Percentiles rank a stretch among this genome's conserved stretches.
These are phyloP conservation scores for Orchesellides sinensis DNA, from an alignment of 2,888 invertebrate genomes.

Conservation along the genomic window DNA sequence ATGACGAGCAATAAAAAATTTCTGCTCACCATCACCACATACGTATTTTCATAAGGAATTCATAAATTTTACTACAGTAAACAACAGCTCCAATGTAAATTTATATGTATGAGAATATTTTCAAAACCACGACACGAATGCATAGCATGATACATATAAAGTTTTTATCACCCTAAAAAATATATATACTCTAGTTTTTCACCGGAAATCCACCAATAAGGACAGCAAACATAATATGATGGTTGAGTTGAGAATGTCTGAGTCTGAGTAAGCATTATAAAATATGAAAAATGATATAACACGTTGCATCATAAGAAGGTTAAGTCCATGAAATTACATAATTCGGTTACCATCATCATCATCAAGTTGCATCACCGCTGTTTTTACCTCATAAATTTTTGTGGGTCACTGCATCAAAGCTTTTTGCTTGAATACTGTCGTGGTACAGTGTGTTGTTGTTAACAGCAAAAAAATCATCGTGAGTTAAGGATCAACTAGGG, in stretches of 20 bases:
- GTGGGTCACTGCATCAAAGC: constrained; percentile 50
- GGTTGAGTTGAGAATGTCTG: neutral
- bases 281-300: neutral
- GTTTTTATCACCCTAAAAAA: too few relatives aligned
- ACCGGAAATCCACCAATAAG: constrained; percentile 46
- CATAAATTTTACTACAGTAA: constrained; percentile 39
- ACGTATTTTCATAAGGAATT: constrained; percentile 7
- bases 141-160: constrained; percentile 36
- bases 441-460: neutral
- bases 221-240: constrained; percentile 19
- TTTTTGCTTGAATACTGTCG: neutral
- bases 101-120: constrained; percentile 5
- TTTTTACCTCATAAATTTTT: constrained; percentile 40
- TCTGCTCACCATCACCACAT: constrained; percentile 10
- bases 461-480: constrained; percentile 13
- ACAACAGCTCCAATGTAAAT: constrained; percentile 21
- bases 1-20: constrained; percentile 30
- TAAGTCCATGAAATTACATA: constrained; percentile 10
- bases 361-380: constrained; percentile 52
- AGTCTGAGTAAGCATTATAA: neutral
- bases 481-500: constrained; percentile 42
- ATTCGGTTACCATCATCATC: constrained; percentile 14
- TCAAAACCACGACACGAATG: constrained; percentile 30
- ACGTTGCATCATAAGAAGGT: neutral
- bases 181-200: too few relatives aligned